Base-by-base conservation (phyloP, 2,888 invertebrate species). In the Dryobota labecula region DNA sequence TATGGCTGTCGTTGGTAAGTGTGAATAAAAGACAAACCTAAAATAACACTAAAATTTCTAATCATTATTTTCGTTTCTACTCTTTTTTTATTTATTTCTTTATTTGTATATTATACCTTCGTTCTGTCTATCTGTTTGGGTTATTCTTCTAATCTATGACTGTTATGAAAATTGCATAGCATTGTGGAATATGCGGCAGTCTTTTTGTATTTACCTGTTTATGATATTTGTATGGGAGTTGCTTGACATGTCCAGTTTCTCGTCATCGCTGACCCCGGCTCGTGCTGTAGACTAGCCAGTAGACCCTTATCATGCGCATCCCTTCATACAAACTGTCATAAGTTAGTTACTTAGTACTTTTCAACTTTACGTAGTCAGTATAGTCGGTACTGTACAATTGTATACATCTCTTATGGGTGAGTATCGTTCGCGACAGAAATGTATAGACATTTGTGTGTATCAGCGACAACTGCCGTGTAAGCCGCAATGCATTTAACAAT, bases 1-100 rank as follows among this genome's bases (percentile, higher is more conserved):
- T 98, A 97, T 98, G 98, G 98, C 98, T 98, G 97, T 98, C 98
- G 97, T 98, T 98, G 98, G 98, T 98, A 98, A 98, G 98, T 98
- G 97, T 97, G 94, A 93, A 91, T 94, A 95, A 96, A 94, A 92
- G 92, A 91, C 93, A 91, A 96, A 96, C 89, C 90, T 95, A 95
- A 95, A 96, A 90, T 95, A 94, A 93, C 92, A 94, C 92, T 94
- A 95, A 95, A 95, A 95, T 91, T 95, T 94, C 93, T 93, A 84
- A 91, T 88, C 87, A 92, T 92, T 86, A 86, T 89, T 92, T 92
- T 89, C 88, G 85, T 88, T 89, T 89, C 90, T 89, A 88, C 89
- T 90, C 89, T 88, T 91, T 90, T 90, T 90, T 88, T 70, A 84
- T 80, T 88, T 86, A 83, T 88, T 86, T 81, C 84, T 90, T 88